Percentiles rank a stretch among this genome's conserved stretches.
phyloP scores from a whole-genome alignment of 2,797 vertebrate genomes.

The Gallirallus australis region DNA sequence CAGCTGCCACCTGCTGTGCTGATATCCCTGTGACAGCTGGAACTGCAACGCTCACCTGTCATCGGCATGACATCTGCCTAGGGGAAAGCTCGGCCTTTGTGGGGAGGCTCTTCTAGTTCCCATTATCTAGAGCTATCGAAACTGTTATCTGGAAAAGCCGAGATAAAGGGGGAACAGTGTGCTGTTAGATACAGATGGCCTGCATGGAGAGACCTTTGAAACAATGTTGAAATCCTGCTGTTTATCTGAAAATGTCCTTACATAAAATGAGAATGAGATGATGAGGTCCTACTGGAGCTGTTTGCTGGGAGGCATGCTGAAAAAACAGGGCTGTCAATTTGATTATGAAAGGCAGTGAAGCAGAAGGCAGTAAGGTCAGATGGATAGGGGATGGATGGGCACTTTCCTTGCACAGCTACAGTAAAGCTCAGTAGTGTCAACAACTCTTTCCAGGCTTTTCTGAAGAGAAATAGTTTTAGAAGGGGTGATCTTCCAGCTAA shows the following conservation, averaged over 20 bases:
- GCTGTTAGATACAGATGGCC: not conserved
- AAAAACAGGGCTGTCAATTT: not conserved
- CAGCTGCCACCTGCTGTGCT: conserved; percentile 40
- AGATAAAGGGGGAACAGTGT: not conserved
- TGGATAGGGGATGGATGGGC: not conserved
- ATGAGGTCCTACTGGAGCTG: not conserved
- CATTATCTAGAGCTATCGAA: not conserved
- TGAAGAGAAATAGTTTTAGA: not conserved
- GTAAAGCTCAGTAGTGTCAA: not conserved
- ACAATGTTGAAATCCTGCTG: not conserved
- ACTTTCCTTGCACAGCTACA: not conserved
- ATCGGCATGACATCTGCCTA: not conserved
- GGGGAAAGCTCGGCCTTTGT: not conserved
- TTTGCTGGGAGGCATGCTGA: not conserved
- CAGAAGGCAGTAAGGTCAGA: not conserved
- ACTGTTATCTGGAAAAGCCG: not conserved
- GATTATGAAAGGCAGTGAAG: not conserved
- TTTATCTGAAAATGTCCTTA: not conserved
- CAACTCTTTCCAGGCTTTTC: not conserved
- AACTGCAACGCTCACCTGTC: not conserved
- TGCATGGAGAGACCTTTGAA: not conserved
- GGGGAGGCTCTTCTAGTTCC: not conserved
- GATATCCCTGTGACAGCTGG: not conserved
- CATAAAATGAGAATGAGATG: not conserved
- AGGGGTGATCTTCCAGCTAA: not conserved